Base-by-base conservation (phyloP, 2,888 invertebrate species). In the Scrobipalpa atriplicella region DNA sequence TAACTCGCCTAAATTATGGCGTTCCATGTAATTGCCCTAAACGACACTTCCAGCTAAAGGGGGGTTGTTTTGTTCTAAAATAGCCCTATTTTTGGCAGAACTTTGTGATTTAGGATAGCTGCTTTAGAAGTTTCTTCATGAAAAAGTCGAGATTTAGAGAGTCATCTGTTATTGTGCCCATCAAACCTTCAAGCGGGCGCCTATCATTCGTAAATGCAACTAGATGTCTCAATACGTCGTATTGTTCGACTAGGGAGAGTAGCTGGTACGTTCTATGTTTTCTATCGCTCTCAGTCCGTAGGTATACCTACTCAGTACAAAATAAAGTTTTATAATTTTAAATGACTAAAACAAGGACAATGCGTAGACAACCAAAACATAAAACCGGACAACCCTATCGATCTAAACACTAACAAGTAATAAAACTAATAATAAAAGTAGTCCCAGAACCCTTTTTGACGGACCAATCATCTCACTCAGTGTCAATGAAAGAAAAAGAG, bases 1-100 rank as follows among this genome's bases (percentile, higher is more conserved):
- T 79, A 86, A 86, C 80, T 86, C 82, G 71, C 69, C 76, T 85
- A 84, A 89, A 84, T 89, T 88, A 88, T 85, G 82, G 84, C 80
- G 80, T 86, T 83, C 81, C 78, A 74, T 81, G 78, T 87, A 89
- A 90, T 89, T 87, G 85, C 85, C 84, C 80, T 80, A 70, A 54
- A 39, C 58, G 77, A 76, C 81, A 81, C 78, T 82, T 78, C 65
- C 71, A 47, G 66, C 72, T 73, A 73, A 75, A 78, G 71, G 73
- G 54, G 52, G 58, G 56, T 11, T 56, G 56, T 36, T 29, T 58
- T 38, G 29, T 58, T 58, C 29, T 38, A 36, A 16, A 36, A 36
- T 36, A 36, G n/a, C 13, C 7, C 36, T 29, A 29, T 36, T 56
- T 56, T 56, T 52, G 16, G 52, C 19, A 7, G 19, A 52, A 52